Conservation (phyloP, 2,888 invertebrate genomes). For the Erebia epiphron region DNA sequence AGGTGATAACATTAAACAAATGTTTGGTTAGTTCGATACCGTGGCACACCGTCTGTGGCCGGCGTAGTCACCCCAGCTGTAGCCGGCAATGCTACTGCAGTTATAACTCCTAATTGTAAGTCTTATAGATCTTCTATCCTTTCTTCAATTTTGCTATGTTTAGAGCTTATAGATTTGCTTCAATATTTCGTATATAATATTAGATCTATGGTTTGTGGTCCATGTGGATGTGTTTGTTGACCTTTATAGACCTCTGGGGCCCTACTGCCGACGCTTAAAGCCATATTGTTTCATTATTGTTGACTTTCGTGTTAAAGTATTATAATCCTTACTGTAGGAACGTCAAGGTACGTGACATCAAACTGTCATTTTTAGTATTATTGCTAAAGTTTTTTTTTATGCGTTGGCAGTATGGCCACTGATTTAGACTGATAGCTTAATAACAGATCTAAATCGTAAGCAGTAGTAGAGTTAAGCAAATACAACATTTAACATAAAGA, state of each 20-base stretch:
- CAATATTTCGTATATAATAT: not conserved
- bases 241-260: not conserved
- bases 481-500: not conserved
- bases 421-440: not conserved
- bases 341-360: no score
- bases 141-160: conserved; percentile 31
- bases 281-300: no score
- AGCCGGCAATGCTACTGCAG: conserved; percentile 58
- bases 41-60: conserved; percentile 62
- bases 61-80: conserved; percentile 49
- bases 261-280: no score
- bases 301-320: no score
- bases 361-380: no score
- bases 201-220: not conserved
- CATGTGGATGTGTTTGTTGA: not conserved
- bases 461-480: no score
- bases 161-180: conserved; percentile 27
- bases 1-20: conserved; percentile 82
- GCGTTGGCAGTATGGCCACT: no score
- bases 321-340: no score
- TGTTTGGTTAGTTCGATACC: conserved; percentile 82
- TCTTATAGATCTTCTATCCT: conserved; percentile 46
- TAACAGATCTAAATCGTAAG: no score
- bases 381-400: no score
- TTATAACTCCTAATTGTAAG: conserved; percentile 67